Percentiles rank a stretch among this genome's conserved stretches.
phyloP scores from a whole-genome alignment of 2,888 invertebrate species.

The Pristionchus entomophagus region DNA sequence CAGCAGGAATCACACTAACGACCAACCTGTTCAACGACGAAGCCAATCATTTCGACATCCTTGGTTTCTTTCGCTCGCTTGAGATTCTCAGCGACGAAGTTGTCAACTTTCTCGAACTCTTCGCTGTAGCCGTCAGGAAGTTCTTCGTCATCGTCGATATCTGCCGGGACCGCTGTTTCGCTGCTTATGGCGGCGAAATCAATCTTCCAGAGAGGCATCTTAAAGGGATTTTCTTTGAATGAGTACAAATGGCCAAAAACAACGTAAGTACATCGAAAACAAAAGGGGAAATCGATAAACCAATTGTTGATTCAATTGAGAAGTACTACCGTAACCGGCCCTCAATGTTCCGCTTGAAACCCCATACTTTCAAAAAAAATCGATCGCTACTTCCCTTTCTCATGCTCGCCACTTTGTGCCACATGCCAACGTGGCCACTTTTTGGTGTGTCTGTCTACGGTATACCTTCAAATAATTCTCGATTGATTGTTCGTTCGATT shows the following conservation, averaged over 20 bases:
- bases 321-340: too few relatives aligned
- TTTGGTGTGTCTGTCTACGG: too few relatives aligned
- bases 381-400: too few relatives aligned
- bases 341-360: not conserved
- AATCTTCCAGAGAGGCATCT: conserved; percentile 7
- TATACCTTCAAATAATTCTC: too few relatives aligned
- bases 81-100: not conserved
- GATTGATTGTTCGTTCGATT: too few relatives aligned
- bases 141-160: not conserved
- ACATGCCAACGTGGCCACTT: too few relatives aligned
- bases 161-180: not conserved
- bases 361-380: too few relatives aligned
- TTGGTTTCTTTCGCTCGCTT: conserved; percentile 1
- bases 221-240: not conserved
- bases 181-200: conserved; percentile 17
- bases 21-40: conserved; percentile 23
- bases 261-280: too few relatives aligned
- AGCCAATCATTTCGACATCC: not conserved
- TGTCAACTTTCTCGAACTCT: conserved; percentile 1
- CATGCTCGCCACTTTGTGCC: too few relatives aligned
- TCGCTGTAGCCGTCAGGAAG: not conserved
- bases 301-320: too few relatives aligned
- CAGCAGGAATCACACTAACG: not conserved
- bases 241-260: not conserved
- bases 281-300: too few relatives aligned